Evolutionary conservation across 2,113 vertebrate species (phyloP), one percentile per base, ranked within the genome.

Genomic region (Perognathus longimembris): DNA sequence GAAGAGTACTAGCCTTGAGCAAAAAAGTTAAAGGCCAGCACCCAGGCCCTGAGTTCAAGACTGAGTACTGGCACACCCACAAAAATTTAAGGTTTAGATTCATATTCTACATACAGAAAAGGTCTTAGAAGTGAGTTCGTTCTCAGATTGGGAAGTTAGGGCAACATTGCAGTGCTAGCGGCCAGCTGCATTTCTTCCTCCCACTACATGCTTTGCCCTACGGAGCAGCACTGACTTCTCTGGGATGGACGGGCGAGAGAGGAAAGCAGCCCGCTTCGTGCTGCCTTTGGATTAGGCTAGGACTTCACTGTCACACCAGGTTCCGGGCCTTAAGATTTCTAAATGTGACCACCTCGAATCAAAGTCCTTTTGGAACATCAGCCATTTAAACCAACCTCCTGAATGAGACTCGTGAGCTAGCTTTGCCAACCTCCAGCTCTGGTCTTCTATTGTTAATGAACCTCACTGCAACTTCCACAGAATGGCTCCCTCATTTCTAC

Each of bases 321-420:
- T 69, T 85, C 40, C 82, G 87, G 57, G 82, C 82, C 75, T 79
- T 63, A 78, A 71, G 54, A 85, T 34, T 92, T 85, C 30, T 24
- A 89, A 80, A 95, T 5, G 67, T 94, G 90, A 88, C 93, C 88
- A 76, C 92, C 92, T 96, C 86, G 79, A 93, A 69, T 76, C 88
- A 86, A 88, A 75, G 74, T 79, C 83, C 83, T 66, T 30, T 1
- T 36, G 76, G 90, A 84, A 64, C 20, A 21, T 91, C 61, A 12
- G 15, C 74, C 86, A 91, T 96, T 89, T 76, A 74, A 69, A 71
- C 93, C 42, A 73, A 40, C 21, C 40, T 93, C 85, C 82, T 86
- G 86, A 92, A 86, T 70, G 94, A 95, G 79, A 82, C 26, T 30
- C 67, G 57, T 12, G 30, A 71, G 38, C 94, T 59, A 64, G 40